phyloP scores from a whole-genome alignment of 1,140 invertebrate genomes.

The Scylla paramamosain region DNA sequence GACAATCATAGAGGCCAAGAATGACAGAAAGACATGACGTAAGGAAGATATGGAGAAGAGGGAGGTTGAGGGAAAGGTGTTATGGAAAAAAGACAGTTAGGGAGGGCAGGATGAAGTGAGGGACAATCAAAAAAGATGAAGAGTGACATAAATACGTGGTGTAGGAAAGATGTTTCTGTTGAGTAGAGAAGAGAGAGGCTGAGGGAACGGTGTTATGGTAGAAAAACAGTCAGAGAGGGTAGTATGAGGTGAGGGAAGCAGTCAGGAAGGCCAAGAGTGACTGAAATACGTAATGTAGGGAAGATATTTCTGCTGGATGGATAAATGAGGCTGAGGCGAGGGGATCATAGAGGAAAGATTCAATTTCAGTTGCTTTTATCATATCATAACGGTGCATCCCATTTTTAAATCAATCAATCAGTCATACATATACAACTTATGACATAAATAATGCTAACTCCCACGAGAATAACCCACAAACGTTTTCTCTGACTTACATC shows the following conservation, averaged over 20 bases:
- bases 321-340: too few species aligned
- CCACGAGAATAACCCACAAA: too few species aligned
- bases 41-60: neutral
- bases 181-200: neutral
- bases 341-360: too few species aligned
- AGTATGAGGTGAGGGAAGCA: too few species aligned
- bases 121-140: neutral
- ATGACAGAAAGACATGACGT: too few species aligned
- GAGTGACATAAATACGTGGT: neutral
- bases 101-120: neutral
- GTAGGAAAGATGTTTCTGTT: neutral
- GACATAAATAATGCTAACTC: too few species aligned
- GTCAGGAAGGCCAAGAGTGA: neutral
- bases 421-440: too few species aligned
- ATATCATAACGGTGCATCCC: too few species aligned
- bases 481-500: too few species aligned
- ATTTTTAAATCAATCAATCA: too few species aligned
- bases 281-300: neutral
- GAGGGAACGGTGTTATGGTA: neutral
- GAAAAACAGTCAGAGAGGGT: neutral
- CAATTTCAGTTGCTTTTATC: too few species aligned
- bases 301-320: too few species aligned
- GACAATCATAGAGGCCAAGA: neutral
- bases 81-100: neutral
- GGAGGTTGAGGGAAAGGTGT: neutral